These are phyloP conservation scores for Argyresthia albistria DNA, from an alignment of 2,888 invertebrate genomes.

Conservation along the genomic window DNA sequence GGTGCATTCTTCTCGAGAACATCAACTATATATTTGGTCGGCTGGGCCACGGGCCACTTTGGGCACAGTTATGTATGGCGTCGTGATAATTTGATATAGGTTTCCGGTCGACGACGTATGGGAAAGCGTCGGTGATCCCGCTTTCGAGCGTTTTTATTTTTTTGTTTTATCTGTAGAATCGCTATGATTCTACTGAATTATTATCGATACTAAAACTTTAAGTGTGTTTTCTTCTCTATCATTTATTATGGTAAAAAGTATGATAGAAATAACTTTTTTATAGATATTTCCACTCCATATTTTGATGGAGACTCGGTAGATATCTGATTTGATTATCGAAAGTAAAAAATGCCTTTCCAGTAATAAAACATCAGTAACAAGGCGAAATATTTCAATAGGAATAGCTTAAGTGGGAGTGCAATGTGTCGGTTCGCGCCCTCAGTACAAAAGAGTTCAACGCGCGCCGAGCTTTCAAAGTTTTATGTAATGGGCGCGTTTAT, in stretches of 20 bases:
- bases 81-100: conserved; percentile 6
- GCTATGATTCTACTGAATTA: too few species aligned
- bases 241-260: too few species aligned
- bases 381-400: background rate
- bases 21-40: conserved; percentile 68
- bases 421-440: conserved; percentile 12
- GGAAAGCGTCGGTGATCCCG: background rate
- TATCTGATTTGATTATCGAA: background rate
- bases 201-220: too few species aligned
- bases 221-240: too few species aligned
- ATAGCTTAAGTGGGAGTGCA: conserved; percentile 2
- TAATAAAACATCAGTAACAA: background rate
- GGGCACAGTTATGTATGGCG: conserved; percentile 43
- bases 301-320: background rate
- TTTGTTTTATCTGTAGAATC: too few species aligned
- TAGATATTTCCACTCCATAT: background rate
- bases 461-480: conserved; percentile 9
- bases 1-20: conserved; percentile 69
- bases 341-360: background rate
- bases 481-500: conserved; percentile 1
- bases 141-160: too few species aligned
- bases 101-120: conserved; percentile 5
- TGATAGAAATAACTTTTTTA: background rate
- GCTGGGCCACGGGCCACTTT: conserved; percentile 32
- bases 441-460: conserved; percentile 58